Evolutionary conservation across 2,797 vertebrate species (phyloP).

Genomic region (Zalophus californianus): DNA sequence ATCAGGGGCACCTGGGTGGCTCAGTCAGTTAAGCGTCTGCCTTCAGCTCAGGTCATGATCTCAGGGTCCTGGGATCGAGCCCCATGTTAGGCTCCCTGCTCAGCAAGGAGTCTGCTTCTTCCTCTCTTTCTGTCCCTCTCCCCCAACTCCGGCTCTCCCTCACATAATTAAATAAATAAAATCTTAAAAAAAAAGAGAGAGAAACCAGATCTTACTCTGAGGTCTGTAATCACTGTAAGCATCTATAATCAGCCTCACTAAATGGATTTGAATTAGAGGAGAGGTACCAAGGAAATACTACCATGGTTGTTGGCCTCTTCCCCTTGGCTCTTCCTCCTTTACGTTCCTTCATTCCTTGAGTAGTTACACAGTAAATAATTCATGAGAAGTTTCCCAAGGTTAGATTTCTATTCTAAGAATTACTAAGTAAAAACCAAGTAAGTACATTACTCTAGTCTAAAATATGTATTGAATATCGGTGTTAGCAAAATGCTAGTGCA

Average conservation of each 20-base stretch:
- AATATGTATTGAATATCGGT: not conserved
- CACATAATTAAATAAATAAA: not conserved
- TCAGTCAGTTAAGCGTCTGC: no score
- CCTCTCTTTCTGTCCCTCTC: not conserved
- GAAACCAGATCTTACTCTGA: constrained; percentile 6
- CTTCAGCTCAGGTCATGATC: no score
- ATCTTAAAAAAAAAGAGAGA: not conserved
- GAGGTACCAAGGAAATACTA: not conserved
- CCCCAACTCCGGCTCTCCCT: not conserved
- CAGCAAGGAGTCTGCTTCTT: no score
- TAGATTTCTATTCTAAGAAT: constrained; percentile 11
- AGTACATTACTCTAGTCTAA: not conserved
- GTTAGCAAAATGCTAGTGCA: constrained; percentile 12
- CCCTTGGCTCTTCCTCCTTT: not conserved
- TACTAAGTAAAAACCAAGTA: constrained; percentile 33
- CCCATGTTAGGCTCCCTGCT: no score
- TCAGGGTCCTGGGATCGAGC: no score
- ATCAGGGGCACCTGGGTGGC: not conserved
- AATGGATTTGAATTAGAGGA: not conserved
- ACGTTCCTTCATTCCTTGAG: not conserved
- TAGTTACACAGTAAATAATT: constrained; percentile 2
- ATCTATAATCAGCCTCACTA: constrained; percentile 35
- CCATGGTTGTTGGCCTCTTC: not conserved
- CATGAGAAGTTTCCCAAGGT: not conserved
- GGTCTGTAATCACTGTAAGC: not conserved